Evolutionary conservation across 1,140 invertebrate species (phyloP).

Genomic region (Elymnias hypermnestra): DNA sequence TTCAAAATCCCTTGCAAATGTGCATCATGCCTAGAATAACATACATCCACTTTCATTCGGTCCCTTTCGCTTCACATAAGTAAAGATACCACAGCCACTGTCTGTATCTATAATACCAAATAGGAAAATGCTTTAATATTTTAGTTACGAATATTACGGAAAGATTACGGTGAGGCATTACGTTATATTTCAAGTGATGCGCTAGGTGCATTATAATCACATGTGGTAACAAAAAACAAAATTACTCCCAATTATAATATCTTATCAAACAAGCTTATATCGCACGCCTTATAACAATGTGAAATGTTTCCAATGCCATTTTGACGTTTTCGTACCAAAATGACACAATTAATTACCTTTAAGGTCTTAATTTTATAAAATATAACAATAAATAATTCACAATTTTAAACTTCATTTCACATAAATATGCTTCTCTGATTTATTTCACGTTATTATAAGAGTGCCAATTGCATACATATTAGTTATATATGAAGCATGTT

Average conservation of each 20-base stretch:
- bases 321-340: too few relatives aligned
- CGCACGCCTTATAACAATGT: too few relatives aligned
- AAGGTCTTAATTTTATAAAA: too few relatives aligned
- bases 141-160: conserved; percentile 62
- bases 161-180: conserved; percentile 63
- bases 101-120: conserved; percentile 75
- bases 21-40: conserved; percentile 75
- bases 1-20: conserved; percentile 73
- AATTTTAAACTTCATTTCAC: too few relatives aligned
- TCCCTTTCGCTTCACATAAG: conserved; percentile 64
- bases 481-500: conserved; percentile 4
- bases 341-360: too few relatives aligned
- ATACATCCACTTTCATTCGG: conserved; percentile 59
- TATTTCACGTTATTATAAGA: too few relatives aligned
- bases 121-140: conserved; percentile 70
- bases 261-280: neutral
- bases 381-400: too few relatives aligned
- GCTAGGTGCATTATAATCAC: conserved; percentile 52
- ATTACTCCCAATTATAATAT: neutral
- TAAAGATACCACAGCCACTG: conserved; percentile 75
- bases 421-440: too few relatives aligned
- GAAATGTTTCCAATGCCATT: too few relatives aligned
- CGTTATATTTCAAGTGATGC: conserved; percentile 39
- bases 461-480: too few relatives aligned
- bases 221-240: too few relatives aligned